A percentile compares a stretch with the other conserved stretches of the same genome.
phyloP scores from a whole-genome alignment of 2,113 vertebrate species.

The Lophius piscatorius region DNA sequence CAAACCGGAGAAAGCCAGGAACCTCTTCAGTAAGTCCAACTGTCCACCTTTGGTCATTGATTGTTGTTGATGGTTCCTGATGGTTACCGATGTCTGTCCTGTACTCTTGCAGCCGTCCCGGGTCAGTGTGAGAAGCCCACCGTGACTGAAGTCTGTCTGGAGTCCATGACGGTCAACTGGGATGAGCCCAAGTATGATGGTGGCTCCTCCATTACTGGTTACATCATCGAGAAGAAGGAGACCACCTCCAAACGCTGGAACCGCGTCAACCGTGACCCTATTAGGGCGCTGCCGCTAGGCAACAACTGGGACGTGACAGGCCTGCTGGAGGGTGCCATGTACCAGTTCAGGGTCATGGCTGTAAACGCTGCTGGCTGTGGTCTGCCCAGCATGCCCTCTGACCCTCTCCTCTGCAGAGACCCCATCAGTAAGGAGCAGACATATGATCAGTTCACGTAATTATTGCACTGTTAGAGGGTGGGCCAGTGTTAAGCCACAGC shows the following conservation, averaged over 20 bases:
- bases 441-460: too few species aligned
- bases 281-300: constrained; percentile 89
- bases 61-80: too few species aligned
- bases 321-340: constrained; percentile 89
- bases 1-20: constrained; percentile 94
- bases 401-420: constrained; percentile 90
- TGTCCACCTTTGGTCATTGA: too few species aligned
- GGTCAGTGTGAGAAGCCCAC: constrained; percentile 97
- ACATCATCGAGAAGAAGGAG: constrained; percentile 95
- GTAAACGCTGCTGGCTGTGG: constrained; percentile 94
- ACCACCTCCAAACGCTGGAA: constrained; percentile 94
- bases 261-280: constrained; percentile 89
- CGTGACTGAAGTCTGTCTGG: constrained; percentile 87
- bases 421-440: constrained; percentile 85
- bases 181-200: constrained; percentile 97
- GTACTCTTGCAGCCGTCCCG: constrained; percentile 92
- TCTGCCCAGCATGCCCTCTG: constrained; percentile 92
- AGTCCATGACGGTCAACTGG: constrained; percentile 96
- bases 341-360: constrained; percentile 94
- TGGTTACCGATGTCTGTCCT: too few species aligned
- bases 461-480: too few species aligned
- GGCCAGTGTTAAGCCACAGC: too few species aligned
- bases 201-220: constrained; percentile 94
- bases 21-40: constrained; percentile 91
- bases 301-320: constrained; percentile 91